phyloP scores from a whole-genome alignment of 2,888 invertebrate genomes.

The Lacanobia oleracea region DNA sequence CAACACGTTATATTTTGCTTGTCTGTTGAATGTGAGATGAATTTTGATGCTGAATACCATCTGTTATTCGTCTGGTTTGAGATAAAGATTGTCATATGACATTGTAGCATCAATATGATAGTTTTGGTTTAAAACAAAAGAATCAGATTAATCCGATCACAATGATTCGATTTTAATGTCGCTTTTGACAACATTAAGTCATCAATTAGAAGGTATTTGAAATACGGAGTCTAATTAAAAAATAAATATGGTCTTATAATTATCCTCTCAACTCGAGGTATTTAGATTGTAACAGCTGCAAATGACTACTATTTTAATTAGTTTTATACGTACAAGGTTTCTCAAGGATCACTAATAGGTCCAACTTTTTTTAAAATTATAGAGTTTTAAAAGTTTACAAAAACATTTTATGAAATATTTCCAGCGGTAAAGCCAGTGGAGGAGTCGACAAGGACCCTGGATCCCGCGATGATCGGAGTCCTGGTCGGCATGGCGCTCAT shows the following conservation, averaged over 20 bases:
- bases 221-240: too few relatives aligned
- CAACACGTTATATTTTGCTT: conserved; percentile 11
- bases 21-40: conserved; percentile 8
- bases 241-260: too few relatives aligned
- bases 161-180: too few relatives aligned
- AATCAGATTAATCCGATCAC: too few relatives aligned
- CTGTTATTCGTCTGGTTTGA: background rate
- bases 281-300: too few relatives aligned
- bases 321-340: background rate
- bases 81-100: background rate
- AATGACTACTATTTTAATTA: background rate
- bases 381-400: background rate
- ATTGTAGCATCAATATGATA: background rate
- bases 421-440: conserved; percentile 91
- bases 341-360: background rate
- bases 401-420: conserved; percentile 55
- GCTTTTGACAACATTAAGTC: too few relatives aligned
- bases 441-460: conserved; percentile 93
- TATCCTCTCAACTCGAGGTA: too few relatives aligned
- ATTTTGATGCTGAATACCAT: background rate
- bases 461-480: conserved; percentile 97
- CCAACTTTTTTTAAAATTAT: background rate
- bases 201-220: too few relatives aligned
- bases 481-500: conserved; percentile 97
- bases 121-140: background rate